Base-by-base conservation (phyloP, 2,888 invertebrate species). In the Laspeyria flexula region DNA sequence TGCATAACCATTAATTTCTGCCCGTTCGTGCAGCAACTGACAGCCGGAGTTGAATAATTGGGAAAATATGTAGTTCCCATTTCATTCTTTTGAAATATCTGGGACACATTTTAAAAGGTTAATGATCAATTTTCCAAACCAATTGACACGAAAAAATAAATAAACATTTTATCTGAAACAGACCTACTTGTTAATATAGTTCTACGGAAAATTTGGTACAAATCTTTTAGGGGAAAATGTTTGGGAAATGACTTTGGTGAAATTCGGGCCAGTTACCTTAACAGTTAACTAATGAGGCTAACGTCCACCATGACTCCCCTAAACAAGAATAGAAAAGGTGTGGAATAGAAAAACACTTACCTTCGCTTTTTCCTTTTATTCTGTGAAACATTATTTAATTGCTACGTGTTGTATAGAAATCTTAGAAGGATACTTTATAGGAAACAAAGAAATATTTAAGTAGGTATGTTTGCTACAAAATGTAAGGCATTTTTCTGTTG, bases 241-340 rank as follows among this genome's bases (percentile, higher is more conserved):
- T 74, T 73, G 75, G 85, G 79, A 85, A 87, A 83, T 90, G 88
- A 90, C 85, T 86, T 77, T 54, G 79, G 81, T 71, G 79, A 86
- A 86, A 80, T 88, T 88, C 84, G 79, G 83, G 79, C 83, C 88
- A 85, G 85, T 85, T 88, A 89, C 88, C 85, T 86, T 81, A 83
- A 25, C 25, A 25, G 25, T 25, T 25, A 25, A 81, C 86, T 90
- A 90, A 90, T 90, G 89, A 87, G 85, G 83, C 89, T 82, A 81
- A 90, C 82, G 83, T 87, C 88, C 86, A 79, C 83, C 81, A 83
- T 86, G 80, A 85, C 85, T 85, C 74, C 79, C 79, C 78, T 79
- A 84, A 86, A 83, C 76, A 76, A 73, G 82, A 77, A 83, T 71
- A 82, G 51, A 4, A 65, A 77, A 73, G 21, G n/a, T 13, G 23